Evolutionary conservation across 2,113 vertebrate species (phyloP).

Genomic region (Piprites chloris): DNA sequence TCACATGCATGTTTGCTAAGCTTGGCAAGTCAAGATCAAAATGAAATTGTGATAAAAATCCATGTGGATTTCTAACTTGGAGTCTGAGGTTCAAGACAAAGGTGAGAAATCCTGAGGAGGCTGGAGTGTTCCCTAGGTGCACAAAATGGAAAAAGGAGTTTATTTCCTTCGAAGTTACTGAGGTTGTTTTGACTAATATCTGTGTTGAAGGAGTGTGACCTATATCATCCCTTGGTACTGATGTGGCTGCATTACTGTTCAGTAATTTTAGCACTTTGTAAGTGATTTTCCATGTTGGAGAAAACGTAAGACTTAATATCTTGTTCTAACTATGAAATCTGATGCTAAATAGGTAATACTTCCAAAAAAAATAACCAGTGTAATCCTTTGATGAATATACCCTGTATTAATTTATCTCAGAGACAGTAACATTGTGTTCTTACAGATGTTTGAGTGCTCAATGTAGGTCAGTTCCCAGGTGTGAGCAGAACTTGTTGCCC

Average conservation of each 20-base stretch:
- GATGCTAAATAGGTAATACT: neutral
- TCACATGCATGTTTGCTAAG: neutral
- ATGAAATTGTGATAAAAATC: conserved; percentile 27
- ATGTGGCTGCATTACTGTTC: neutral
- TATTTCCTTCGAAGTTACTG: neutral
- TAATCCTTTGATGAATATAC: neutral
- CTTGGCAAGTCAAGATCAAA: neutral
- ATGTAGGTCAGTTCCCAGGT: neutral
- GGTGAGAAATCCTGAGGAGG: conserved; percentile 6
- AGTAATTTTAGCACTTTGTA: neutral
- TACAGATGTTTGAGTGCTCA: neutral
- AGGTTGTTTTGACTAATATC: neutral
- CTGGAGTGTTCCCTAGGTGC: neutral
- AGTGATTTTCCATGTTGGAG: neutral
- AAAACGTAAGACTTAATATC: neutral
- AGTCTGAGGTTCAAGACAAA: conserved; percentile 18
- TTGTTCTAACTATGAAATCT: neutral
- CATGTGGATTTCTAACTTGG: conserved; percentile 9
- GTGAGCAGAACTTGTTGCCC: neutral
- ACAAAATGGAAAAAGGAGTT: neutral
- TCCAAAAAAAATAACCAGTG: neutral
- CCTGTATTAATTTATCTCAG: neutral
- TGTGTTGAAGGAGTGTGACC: neutral
- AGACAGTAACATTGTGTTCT: neutral
- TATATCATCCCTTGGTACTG: neutral